Conservation (phyloP, 2,888 invertebrate genomes). For the Hipparchia sbordonii region DNA sequence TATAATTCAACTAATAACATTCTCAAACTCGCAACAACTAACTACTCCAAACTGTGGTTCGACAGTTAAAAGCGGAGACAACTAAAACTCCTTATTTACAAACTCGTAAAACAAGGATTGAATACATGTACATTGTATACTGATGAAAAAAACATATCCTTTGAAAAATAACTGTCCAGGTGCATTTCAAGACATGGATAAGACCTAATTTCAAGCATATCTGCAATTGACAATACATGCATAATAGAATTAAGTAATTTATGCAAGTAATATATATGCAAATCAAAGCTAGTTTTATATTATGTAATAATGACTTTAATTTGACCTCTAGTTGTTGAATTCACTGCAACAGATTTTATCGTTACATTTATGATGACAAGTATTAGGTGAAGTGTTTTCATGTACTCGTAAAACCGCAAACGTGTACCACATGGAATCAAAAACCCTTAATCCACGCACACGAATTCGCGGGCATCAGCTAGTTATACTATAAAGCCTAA, state of each 20-base stretch:
- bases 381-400: not conserved
- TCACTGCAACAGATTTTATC: not conserved
- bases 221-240: too few species aligned
- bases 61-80: slow-evolving; percentile 31
- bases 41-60: slow-evolving; percentile 28
- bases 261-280: too few species aligned
- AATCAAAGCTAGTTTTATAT: too few species aligned
- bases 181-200: too few species aligned
- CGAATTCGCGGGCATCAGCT: too few species aligned
- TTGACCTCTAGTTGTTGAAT: not conserved
- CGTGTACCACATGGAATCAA: not conserved
- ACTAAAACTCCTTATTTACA: slow-evolving; percentile 32
- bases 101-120: slow-evolving; percentile 29
- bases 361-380: not conserved
- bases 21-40: slow-evolving; percentile 21
- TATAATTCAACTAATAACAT: slow-evolving; percentile 25
- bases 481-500: too few species aligned
- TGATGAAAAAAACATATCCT: not conserved
- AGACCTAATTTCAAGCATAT: too few species aligned
- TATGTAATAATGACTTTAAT: not conserved
- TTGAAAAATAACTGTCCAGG: too few species aligned
- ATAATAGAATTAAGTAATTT: too few species aligned
- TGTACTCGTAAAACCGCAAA: not conserved
- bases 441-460: too few species aligned
- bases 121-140: not conserved